These are phyloP conservation scores for Illadopsis cleaveri DNA, from an alignment of 2,113 vertebrate genomes.

Conservation along the genomic window DNA sequence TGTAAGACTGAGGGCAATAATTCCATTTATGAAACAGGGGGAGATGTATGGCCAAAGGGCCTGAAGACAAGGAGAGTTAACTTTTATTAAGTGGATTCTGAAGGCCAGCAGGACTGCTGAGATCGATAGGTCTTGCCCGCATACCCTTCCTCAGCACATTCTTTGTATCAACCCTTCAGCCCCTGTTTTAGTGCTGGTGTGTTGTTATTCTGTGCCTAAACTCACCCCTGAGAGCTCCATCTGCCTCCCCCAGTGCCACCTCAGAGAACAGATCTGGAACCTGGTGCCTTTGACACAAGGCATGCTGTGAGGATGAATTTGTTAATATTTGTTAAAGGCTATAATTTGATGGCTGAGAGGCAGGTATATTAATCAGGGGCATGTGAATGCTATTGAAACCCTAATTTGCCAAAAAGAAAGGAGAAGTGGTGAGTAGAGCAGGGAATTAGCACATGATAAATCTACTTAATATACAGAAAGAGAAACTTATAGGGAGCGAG, in stretches of 20 bases:
- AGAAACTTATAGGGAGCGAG: neutral
- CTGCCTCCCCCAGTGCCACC: neutral
- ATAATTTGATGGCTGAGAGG: neutral
- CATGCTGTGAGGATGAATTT: neutral
- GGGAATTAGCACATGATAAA: constrained; percentile 10
- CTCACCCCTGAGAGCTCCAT: neutral
- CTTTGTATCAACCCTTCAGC: neutral
- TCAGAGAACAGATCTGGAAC: neutral
- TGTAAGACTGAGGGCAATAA: neutral
- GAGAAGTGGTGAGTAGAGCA: neutral
- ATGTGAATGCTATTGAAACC: neutral
- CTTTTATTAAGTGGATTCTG: constrained; percentile 32
- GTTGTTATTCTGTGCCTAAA: neutral
- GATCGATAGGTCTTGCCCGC: neutral
- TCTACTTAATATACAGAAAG: constrained; percentile 20
- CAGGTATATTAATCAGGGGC: neutral
- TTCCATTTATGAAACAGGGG: constrained; percentile 16
- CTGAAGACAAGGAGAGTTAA: neutral
- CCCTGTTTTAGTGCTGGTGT: neutral
- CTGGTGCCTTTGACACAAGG: neutral
- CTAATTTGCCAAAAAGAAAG: neutral
- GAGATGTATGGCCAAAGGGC: neutral
- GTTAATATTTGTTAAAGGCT: neutral
- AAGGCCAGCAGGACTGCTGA: neutral
- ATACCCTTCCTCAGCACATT: neutral